Base-by-base conservation (phyloP, 64 coral and sea anemone species). In the Hydrozoanthus tunicans region DNA sequence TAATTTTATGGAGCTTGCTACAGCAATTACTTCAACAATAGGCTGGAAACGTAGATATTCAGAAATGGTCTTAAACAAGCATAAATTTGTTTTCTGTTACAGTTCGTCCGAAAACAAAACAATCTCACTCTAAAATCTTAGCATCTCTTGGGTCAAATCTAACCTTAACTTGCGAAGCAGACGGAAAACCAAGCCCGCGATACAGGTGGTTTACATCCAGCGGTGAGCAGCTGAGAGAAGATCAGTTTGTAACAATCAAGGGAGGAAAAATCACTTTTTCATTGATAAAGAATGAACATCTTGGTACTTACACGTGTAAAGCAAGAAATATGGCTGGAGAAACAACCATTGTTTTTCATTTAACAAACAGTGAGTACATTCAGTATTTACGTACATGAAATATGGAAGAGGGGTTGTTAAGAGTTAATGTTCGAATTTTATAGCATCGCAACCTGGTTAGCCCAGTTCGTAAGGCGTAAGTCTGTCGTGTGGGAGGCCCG, bases 171-270 rank as follows among this genome's bases (percentile, higher is more conserved):
- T 88, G 84, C 51, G 23, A 60, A 57, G 84, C 84, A 60, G 8
- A 6, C 51, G 84, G 84, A 0, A 88, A 88, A 88, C 84, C 84
- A 3, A 54, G 5, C 20, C 84, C 84, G 68, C 67, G 10, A 5
- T 88, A 88, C n/a, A 88, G 4, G 43, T 88, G 84, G 84, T 60
- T 88, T 26, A 88, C 67, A 5, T 88, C 84, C 68, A 88, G 69
- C 56, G 84, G 84, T 60, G 20, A 59, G 15, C 54, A 73, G 66
- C 56, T 74, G 20, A 59, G 9, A 58, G 69, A 24, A 74, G 17
- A 24, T 7, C 68, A 70, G 12, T 73, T 73, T 4, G 1, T 73
- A 3, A 75, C 32, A 10, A 59, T 74, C 51, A 14, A 73, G 55
- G 69, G 53, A 9, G 84, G 84, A 88, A 88, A 57, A n/a, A 54